phyloP scores from a whole-genome alignment of 2,113 vertebrate species.

The Neolamprologus ventralis region DNA sequence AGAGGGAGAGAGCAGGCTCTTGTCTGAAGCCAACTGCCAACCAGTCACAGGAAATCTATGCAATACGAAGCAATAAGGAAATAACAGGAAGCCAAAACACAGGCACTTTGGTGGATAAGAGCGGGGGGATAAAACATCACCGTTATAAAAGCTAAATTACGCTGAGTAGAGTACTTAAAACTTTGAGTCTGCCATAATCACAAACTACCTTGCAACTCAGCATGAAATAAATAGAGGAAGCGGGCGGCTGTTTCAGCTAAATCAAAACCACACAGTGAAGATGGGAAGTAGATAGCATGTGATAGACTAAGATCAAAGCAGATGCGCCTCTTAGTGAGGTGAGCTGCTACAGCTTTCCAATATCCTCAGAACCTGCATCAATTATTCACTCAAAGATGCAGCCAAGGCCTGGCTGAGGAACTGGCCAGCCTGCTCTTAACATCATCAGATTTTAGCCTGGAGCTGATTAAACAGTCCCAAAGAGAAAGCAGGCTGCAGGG shows the following conservation, averaged over 20 bases:
- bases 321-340: background rate
- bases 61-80: background rate
- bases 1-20: slow-evolving; percentile 29
- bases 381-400: slow-evolving; percentile 64
- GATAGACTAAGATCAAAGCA: background rate
- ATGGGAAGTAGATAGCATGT: background rate
- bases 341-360: slow-evolving; percentile 12
- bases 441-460: slow-evolving; percentile 29
- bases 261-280: background rate
- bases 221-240: background rate
- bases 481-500: background rate
- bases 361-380: slow-evolving; percentile 40
- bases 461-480: slow-evolving; percentile 8
- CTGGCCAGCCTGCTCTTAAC: background rate
- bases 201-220: background rate
- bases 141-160: slow-evolving; percentile 14
- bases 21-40: background rate
- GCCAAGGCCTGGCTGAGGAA: slow-evolving; percentile 13
- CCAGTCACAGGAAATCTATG: slow-evolving; percentile 16
- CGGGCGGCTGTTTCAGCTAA: background rate
- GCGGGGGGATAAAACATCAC: background rate
- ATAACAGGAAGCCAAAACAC: background rate
- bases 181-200: background rate
- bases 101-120: background rate
- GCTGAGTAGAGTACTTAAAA: background rate